phyloP scores from a whole-genome alignment of 1,140 invertebrate species.

The Teleogryllus occipitalis region DNA sequence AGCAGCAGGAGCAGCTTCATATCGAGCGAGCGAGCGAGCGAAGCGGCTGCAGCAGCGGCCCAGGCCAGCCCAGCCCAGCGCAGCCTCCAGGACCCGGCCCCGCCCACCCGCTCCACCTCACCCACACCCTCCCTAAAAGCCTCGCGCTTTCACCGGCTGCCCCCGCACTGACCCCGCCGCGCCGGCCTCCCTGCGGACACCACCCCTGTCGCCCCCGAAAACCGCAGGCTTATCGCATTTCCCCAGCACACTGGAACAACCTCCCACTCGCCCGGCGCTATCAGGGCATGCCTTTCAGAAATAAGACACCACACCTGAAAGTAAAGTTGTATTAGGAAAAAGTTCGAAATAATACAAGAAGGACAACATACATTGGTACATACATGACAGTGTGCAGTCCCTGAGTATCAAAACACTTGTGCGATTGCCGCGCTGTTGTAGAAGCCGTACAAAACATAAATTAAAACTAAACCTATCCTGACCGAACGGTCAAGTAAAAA shows the following conservation, averaged over 20 bases:
- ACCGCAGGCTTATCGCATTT: background rate
- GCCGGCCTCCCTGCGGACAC: too few species aligned
- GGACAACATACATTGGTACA: background rate
- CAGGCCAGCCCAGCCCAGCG: too few species aligned
- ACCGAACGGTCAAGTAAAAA: too few species aligned
- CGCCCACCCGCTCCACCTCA: too few species aligned
- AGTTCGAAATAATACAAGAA: background rate
- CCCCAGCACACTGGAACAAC: background rate
- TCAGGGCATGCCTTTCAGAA: background rate
- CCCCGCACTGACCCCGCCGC: too few species aligned
- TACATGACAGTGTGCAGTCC: background rate
- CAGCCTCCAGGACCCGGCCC: too few species aligned
- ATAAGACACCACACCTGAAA: background rate
- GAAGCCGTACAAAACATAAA: background rate
- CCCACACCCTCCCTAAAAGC: too few species aligned
- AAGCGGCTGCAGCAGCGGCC: too few species aligned
- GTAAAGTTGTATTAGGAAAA: background rate
- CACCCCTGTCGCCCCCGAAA: too few species aligned
- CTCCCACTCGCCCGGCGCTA: background rate
- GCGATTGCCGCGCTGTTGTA: background rate
- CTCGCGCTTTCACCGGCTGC: too few species aligned
- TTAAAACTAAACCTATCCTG: background rate
- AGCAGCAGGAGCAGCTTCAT: too few species aligned
- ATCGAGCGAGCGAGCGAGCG: too few species aligned
- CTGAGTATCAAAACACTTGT: background rate